A percentile compares a stretch with the other conserved stretches of the same genome.
Conservation (phyloP, 2,113 vertebrate genomes). For the Podarcis cretensis region DNA sequence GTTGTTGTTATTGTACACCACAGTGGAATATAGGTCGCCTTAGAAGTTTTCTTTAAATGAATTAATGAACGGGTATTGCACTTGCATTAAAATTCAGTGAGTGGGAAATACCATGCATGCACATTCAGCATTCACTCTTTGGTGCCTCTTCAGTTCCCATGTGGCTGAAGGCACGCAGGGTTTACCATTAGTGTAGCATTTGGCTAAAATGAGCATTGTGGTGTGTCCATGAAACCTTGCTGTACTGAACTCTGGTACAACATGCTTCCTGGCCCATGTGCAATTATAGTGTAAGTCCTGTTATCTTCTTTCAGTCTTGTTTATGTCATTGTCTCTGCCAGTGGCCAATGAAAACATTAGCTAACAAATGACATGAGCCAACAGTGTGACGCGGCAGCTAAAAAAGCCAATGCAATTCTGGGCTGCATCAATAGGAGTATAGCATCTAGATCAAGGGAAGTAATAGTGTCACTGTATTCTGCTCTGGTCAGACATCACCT, state of each 20-base stretch:
- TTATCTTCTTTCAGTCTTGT: slow-evolving; percentile 37
- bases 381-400: too few species aligned
- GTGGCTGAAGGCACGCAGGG: neutral
- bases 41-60: too few species aligned
- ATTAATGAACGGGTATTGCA: neutral
- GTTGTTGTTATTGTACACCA: too few species aligned
- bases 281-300: neutral
- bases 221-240: neutral
- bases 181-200: neutral
- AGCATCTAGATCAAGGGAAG: too few species aligned
- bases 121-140: neutral
- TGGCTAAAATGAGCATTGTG: neutral
- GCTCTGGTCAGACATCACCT: too few species aligned
- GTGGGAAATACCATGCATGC: too few species aligned
- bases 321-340: neutral
- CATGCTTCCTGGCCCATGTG: neutral
- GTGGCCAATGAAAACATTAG: slow-evolving; percentile 28
- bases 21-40: too few species aligned
- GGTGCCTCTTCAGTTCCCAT: neutral
- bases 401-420: too few species aligned
- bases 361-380: too few species aligned
- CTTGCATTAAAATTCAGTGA: neutral
- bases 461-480: too few species aligned
- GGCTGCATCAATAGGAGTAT: too few species aligned
- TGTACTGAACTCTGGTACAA: neutral